These are phyloP conservation scores for Emys orbicularis DNA, from an alignment of 2,797 vertebrate genomes.

Conservation along the genomic window DNA sequence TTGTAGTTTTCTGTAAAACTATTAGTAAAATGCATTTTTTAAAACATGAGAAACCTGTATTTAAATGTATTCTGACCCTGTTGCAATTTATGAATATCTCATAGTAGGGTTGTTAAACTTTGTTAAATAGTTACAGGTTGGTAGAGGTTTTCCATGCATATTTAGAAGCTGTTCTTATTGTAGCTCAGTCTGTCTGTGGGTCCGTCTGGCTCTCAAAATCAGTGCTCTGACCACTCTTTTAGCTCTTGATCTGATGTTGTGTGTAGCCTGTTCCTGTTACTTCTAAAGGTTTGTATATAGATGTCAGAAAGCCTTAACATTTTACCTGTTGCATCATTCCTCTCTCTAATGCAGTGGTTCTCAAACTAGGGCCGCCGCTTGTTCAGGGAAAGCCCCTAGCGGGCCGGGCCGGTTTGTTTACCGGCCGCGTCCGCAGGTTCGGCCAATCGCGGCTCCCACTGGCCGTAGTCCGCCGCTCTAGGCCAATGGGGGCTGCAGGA, in stretches of 20 bases:
- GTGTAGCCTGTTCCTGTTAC: not conserved
- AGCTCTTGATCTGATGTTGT: not conserved
- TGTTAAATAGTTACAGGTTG: not conserved
- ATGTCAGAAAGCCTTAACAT: not conserved
- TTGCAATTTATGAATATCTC: not conserved
- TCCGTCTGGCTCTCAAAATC: not conserved
- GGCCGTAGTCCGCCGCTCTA: too few species aligned
- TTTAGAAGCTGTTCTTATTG: not conserved
- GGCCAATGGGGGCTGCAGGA: too few species aligned
- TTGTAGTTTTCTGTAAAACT: not conserved
- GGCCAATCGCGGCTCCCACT: too few species aligned
- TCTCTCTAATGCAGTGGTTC: not conserved
- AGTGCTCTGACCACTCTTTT: not conserved
- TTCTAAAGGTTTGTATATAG: not conserved
- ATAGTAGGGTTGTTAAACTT: not conserved
- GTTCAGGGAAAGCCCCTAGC: too few species aligned
- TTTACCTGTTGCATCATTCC: not conserved
- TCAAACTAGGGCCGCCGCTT: too few species aligned
- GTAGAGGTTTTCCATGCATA: not conserved
- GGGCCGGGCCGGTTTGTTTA: too few species aligned
- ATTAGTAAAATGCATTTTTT: not conserved
- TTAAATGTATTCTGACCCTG: not conserved
- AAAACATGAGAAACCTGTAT: not conserved
- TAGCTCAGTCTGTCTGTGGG: not conserved
- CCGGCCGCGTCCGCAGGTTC: too few species aligned